These are phyloP conservation scores for Parapsyche elsis DNA, from an alignment of 1,140 invertebrate genomes.

Conservation along the genomic window DNA sequence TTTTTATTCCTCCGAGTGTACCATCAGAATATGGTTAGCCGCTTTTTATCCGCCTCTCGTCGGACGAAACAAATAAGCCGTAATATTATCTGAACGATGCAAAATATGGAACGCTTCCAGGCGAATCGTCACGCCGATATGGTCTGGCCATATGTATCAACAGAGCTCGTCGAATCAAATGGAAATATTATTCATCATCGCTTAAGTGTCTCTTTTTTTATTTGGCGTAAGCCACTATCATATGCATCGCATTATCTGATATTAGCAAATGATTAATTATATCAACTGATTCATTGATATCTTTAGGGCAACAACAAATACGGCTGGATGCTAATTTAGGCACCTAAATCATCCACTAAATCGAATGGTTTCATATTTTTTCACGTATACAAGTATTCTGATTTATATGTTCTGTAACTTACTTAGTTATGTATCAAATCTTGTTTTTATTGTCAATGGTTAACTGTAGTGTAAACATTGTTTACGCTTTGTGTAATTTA, in stretches of 20 bases:
- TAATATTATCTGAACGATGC: constrained; percentile 45
- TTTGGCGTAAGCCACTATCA: background rate
- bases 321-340: no score
- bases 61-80: constrained; percentile 43
- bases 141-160: constrained; percentile 22
- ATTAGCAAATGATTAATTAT: constrained; percentile 1
- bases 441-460: background rate
- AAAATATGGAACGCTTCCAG: constrained; percentile 47
- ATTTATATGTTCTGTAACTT: no score
- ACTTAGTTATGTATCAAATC: no score
- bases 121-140: constrained; percentile 24
- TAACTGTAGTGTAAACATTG: background rate
- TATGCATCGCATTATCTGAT: constrained; percentile 13
- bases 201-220: constrained; percentile 33
- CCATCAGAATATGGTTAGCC: constrained; percentile 44
- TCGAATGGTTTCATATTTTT: no score
- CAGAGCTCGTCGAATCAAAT: constrained; percentile 28
- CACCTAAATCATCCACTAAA: no score
- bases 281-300: no score
- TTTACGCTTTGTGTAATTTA: no score
- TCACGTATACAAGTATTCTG: no score
- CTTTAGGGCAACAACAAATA: no score
- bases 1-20: constrained; percentile 33
- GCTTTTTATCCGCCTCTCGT: constrained; percentile 28
- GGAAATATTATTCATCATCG: constrained; percentile 41